Evolutionary conservation across 2,113 vertebrate species (phyloP).

Genomic region (Salvelinus fontinalis): DNA sequence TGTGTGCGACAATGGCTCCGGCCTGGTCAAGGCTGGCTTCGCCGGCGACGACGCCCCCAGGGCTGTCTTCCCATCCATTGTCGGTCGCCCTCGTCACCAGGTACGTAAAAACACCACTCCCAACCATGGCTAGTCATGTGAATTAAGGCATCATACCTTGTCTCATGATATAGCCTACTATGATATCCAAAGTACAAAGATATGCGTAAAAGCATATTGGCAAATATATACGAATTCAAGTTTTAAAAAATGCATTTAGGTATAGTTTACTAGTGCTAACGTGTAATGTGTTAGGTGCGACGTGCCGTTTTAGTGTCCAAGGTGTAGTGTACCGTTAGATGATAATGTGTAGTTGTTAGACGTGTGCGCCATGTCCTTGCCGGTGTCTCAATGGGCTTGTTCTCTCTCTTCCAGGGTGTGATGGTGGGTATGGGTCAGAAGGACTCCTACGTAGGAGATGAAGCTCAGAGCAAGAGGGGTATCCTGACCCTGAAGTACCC

Average conservation of each 20-base stretch:
- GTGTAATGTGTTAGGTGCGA: too few relatives aligned
- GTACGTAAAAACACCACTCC: constrained; percentile 56
- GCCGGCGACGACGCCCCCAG: constrained; percentile 93
- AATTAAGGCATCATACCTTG: not conserved
- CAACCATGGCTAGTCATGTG: not conserved
- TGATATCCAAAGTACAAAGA: not conserved
- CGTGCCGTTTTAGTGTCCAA: not conserved
- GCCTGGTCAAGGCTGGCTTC: constrained; percentile 94
- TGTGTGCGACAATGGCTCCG: constrained; percentile 95
- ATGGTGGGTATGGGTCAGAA: constrained; percentile 99
- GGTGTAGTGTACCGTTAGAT: not conserved
- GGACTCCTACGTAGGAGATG: constrained; percentile 93
- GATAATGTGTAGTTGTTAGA: not conserved
- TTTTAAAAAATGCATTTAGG: too few relatives aligned
- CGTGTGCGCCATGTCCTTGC: not conserved
- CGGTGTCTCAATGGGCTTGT: not conserved
- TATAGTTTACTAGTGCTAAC: too few relatives aligned
- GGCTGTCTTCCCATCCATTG: constrained; percentile 95
- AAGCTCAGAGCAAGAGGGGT: constrained; percentile 96
- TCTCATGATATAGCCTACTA: not conserved
- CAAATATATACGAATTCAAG: too few relatives aligned
- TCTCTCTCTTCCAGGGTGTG: constrained; percentile 78
- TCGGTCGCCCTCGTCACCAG: constrained; percentile 93
- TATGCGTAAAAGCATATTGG: too few relatives aligned
- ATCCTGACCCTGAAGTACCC: constrained; percentile 93